Evolutionary conservation across 2,888 invertebrate genomes (phyloP).

Genomic region (Heliconius sara): DNA sequence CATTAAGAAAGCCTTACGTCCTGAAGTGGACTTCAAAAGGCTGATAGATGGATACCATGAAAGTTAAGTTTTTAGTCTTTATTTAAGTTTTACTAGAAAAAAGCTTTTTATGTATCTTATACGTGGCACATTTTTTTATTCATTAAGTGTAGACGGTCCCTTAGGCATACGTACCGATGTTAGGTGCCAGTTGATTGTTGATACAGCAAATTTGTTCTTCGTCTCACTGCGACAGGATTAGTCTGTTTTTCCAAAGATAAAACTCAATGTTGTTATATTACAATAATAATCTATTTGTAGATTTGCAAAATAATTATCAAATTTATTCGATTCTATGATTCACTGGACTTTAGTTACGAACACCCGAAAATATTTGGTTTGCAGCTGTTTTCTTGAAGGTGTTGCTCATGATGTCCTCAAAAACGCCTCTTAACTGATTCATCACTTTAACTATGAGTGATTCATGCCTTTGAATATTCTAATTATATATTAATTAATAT

Average conservation of each 20-base stretch:
- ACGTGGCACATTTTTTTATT: slow-evolving; percentile 11
- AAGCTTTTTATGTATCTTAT: not conserved
- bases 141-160: slow-evolving; percentile 52
- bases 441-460: not conserved
- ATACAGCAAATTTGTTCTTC: slow-evolving; percentile 79
- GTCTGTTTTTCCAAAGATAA: slow-evolving; percentile 79
- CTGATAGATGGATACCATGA: too few species aligned
- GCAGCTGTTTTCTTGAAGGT: slow-evolving; percentile 7
- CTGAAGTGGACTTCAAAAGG: too few species aligned
- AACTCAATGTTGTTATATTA: slow-evolving; percentile 71
- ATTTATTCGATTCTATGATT: slow-evolving; percentile 37
- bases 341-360: slow-evolving; percentile 36
- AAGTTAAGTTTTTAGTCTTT: not conserved
- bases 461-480: not conserved
- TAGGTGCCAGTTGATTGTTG: slow-evolving; percentile 77
- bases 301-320: slow-evolving; percentile 61
- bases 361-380: slow-evolving; percentile 28
- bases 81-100: not conserved
- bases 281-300: slow-evolving; percentile 57
- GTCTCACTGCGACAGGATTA: slow-evolving; percentile 75
- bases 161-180: slow-evolving; percentile 68
- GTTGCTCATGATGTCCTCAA: slow-evolving; percentile 3
- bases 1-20: too few species aligned
- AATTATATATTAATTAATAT: too few species aligned
- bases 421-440: slow-evolving; percentile 6